Evolutionary conservation across 2,113 vertebrate genomes (phyloP), one percentile per base, ranked within the genome.

Genomic region (Percopsis transmontana): DNA sequence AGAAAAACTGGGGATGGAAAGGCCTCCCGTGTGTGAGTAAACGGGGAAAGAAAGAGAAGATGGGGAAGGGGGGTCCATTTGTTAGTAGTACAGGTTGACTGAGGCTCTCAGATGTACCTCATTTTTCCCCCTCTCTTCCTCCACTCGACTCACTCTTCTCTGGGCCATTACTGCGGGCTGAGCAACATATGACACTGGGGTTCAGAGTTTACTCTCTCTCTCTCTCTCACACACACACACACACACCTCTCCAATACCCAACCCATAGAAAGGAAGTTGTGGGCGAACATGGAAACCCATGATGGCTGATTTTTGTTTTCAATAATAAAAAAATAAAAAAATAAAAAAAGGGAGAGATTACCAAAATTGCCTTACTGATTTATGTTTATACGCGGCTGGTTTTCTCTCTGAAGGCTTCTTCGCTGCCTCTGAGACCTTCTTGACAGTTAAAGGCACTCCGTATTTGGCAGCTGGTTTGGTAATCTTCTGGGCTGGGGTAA

Each of bases 381-480:
- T 96, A 61, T 88, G 88, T 91, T 92, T 96, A 15, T 47, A 15
- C 54, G 85, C 56, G 14, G 89, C 82, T 16, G 91, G 83, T 69
- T 94, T 97, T 81, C 89, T 93, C 64, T 96, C 96, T 19, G 76
- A 87, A 15, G 85, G 72, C 72, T 93, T 97, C 88, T 92, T 96
- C 79, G 86, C 54, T 58, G 76, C 83, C 53, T 94, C 93, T 20
- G 80, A 88, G 51, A 91, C 80, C 83, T 94, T 98, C 87, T 87
- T 95, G 59, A 76, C 88, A 16, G 77, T 88, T 92, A 99, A 95
- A 94, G 96, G 95, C 92, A 99, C 94, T 93, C 97, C 95, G 0
- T 98, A 98, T 89, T 99, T 99, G 88, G 93, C 92, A 80, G 97
- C 95, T 91, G 97, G 96, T 90, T 95, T 98, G 67, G 96, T 98